Percentiles rank a stretch among this genome's conserved stretches.
These are phyloP conservation scores for Eupeodes latifasciatus DNA, from an alignment of 2,888 invertebrate species.

Conservation along the genomic window DNA sequence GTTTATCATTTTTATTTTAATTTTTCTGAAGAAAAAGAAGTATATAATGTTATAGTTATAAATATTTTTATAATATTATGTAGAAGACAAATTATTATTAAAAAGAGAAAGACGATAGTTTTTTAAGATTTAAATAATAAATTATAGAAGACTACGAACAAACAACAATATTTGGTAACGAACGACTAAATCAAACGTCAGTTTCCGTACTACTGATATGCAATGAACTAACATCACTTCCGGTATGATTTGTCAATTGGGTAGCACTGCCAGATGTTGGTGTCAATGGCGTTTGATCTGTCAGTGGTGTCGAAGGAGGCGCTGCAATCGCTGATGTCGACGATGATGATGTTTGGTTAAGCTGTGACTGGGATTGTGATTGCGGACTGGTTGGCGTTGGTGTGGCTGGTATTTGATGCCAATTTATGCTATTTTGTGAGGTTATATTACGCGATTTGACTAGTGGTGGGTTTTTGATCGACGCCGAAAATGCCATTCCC, in stretches of 20 bases:
- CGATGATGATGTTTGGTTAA: conserved; percentile 70
- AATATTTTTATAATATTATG: neutral
- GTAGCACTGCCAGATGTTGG: conserved; percentile 67
- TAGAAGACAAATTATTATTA: conserved; percentile 15
- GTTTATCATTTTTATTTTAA: conserved; percentile 32
- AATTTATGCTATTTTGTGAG: conserved; percentile 85
- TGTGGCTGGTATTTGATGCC: conserved; percentile 82
- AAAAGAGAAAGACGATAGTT: conserved; percentile 35
- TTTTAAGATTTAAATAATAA: neutral
- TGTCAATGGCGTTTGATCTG: conserved; percentile 54
- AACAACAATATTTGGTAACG: conserved; percentile 75
- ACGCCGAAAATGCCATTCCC: conserved; percentile 89
- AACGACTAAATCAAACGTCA: conserved; percentile 81
- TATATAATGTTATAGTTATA: neutral
- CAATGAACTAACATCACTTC: conserved; percentile 76
- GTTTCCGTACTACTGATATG: conserved; percentile 81
- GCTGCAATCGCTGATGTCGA: conserved; percentile 69
- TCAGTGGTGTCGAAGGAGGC: conserved; percentile 69
- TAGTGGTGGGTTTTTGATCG: conserved; percentile 91
- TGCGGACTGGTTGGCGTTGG: conserved; percentile 81
- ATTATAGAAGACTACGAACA: conserved; percentile 58
- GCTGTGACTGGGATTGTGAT: conserved; percentile 77
- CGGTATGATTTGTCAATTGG: conserved; percentile 77
- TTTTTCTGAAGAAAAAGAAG: neutral
- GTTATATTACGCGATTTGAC: conserved; percentile 91